Conservation (phyloP, 2,797 vertebrate genomes). For the Knipowitschia caucasica region DNA sequence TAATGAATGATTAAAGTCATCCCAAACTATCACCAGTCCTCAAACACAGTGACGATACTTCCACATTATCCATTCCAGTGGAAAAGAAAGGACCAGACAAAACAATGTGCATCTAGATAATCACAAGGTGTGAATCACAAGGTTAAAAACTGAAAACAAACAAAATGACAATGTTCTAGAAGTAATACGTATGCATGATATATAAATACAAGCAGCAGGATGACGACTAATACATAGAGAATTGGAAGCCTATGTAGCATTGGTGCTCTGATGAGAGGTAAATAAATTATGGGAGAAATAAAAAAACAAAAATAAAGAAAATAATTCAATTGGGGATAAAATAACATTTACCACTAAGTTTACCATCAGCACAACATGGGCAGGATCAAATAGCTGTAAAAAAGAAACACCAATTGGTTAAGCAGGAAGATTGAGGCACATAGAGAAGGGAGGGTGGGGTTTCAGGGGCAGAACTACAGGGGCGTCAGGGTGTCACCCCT, state of each 20-base stretch:
- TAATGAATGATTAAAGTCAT: slow-evolving; percentile 65
- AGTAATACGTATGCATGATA: slow-evolving; percentile 87
- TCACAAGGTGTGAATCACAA: slow-evolving; percentile 77
- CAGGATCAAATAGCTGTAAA: slow-evolving; percentile 99
- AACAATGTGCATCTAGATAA: slow-evolving; percentile 75
- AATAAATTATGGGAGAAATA: slow-evolving; percentile 77
- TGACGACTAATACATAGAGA: slow-evolving; percentile 97
- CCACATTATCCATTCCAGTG: slow-evolving; percentile 93
- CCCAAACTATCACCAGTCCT: slow-evolving; percentile 73
- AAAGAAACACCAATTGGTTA: slow-evolving; percentile 99
- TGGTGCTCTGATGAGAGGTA: slow-evolving; percentile 81
- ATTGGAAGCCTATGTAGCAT: slow-evolving; percentile 80
- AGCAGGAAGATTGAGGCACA: slow-evolving; percentile 95
- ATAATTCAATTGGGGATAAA: slow-evolving; percentile 96
- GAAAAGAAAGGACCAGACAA: slow-evolving; percentile 79
- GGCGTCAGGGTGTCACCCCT: slow-evolving; percentile 53
- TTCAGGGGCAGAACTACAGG: slow-evolving; percentile 60
- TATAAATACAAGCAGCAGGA: slow-evolving; percentile 99
- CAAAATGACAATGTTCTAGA: slow-evolving; percentile 84
- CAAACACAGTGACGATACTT: slow-evolving; percentile 78
- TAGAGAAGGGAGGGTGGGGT: slow-evolving; percentile 76
- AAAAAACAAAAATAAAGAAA: slow-evolving; percentile 80
- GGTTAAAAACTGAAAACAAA: slow-evolving; percentile 94
- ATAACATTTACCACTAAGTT: slow-evolving; percentile 99
- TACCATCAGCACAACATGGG: slow-evolving; percentile 99